Conservation (phyloP, 2,888 invertebrate genomes). For the Erebia ligea region DNA sequence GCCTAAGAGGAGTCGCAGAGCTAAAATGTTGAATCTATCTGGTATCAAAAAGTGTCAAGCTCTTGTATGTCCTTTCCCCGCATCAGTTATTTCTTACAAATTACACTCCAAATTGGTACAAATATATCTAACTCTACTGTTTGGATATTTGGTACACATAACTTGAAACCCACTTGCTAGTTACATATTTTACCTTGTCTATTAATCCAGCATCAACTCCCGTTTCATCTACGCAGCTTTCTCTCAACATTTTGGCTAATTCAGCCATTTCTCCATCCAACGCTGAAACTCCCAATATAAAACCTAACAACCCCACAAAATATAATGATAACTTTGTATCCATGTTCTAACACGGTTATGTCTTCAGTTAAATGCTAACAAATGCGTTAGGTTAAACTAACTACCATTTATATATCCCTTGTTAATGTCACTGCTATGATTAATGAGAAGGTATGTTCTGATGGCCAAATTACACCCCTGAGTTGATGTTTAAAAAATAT, state of each 20-base stretch:
- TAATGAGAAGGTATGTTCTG: slow-evolving; percentile 26
- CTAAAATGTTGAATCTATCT: too few species aligned
- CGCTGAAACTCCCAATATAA: slow-evolving; percentile 36
- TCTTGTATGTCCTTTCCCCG: too few species aligned
- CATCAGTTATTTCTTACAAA: too few species aligned
- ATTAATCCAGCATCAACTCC: slow-evolving; percentile 62
- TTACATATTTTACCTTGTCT: slow-evolving; percentile 44
- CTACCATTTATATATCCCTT: slow-evolving; percentile 48
- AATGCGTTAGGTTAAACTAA: slow-evolving; percentile 15
- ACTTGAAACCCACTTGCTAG: too few species aligned
- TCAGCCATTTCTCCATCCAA: slow-evolving; percentile 73
- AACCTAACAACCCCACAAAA: slow-evolving; percentile 33
- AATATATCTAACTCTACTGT: too few species aligned
- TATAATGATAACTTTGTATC: slow-evolving; percentile 25
- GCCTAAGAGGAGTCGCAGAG: too few species aligned
- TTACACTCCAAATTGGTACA: too few species aligned
- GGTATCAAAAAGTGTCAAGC: too few species aligned
- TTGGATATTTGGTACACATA: too few species aligned
- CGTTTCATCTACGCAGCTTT: slow-evolving; percentile 64
- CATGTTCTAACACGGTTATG: slow-evolving; percentile 25
- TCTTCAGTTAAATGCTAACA: background rate
- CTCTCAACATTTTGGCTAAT: slow-evolving; percentile 66
- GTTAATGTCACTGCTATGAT: slow-evolving; percentile 47
- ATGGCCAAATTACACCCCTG: slow-evolving; percentile 52
- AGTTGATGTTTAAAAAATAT: slow-evolving; percentile 50